Conservation (phyloP, 2,888 invertebrate genomes). For the Platycnemis pennipes region DNA sequence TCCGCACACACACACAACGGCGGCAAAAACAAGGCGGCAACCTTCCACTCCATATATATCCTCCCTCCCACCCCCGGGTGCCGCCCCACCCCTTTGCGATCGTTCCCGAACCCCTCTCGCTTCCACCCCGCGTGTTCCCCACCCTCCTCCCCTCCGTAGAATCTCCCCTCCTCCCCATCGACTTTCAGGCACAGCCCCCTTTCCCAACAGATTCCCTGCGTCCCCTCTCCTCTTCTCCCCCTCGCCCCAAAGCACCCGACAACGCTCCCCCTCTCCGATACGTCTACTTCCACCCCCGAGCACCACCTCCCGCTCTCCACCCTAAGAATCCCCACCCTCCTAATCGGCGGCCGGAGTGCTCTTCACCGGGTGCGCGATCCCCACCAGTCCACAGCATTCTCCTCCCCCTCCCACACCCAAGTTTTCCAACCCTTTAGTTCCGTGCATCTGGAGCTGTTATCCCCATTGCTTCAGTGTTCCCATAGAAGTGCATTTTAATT, state of each 20-base stretch:
- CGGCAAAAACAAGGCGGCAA: constrained; percentile 22
- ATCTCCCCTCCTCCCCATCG: no score
- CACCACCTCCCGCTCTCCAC: background rate
- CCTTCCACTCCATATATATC: constrained; percentile 57
- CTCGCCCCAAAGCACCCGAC: no score
- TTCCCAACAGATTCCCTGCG: no score
- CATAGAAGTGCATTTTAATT: no score
- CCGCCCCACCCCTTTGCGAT: background rate
- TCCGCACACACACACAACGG: background rate
- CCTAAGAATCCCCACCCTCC: background rate
- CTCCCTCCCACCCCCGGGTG: background rate
- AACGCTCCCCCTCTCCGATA: background rate
- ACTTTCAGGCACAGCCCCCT: no score
- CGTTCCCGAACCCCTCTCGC: background rate
- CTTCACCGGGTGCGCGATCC: background rate
- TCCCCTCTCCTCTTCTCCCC: no score
- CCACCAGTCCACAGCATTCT: no score
- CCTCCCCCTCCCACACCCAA: background rate
- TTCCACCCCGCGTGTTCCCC: background rate
- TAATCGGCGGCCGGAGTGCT: background rate
- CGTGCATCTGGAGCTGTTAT: no score
- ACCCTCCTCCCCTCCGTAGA: background rate
- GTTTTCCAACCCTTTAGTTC: background rate
- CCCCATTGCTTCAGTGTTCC: no score
- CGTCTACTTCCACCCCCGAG: background rate